phyloP scores from a whole-genome alignment of 2,888 invertebrate species.

The Xestia c-nigrum region DNA sequence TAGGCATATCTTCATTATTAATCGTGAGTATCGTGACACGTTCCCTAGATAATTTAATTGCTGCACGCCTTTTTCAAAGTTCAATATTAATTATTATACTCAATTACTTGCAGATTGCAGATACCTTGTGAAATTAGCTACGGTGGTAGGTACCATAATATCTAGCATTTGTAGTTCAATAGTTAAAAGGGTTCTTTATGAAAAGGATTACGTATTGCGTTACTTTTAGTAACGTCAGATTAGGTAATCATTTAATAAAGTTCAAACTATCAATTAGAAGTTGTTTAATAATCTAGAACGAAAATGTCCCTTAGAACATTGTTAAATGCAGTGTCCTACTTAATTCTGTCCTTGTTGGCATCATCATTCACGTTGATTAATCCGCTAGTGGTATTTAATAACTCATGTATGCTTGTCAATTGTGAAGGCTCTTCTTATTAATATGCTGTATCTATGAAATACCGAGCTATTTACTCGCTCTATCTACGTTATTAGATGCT shows the following conservation, averaged over 20 bases:
- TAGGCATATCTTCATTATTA: not conserved
- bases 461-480: not conserved
- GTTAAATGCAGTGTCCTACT: slow-evolving; percentile 37
- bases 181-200: not conserved
- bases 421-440: slow-evolving; percentile 2
- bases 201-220: too few relatives aligned
- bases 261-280: not conserved
- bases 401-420: slow-evolving; percentile 36
- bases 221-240: not conserved
- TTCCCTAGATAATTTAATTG: slow-evolving; percentile 17
- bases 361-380: slow-evolving; percentile 48
- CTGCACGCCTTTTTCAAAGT: slow-evolving; percentile 23
- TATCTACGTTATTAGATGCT: not conserved
- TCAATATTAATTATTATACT: slow-evolving; percentile 24
- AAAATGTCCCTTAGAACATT: slow-evolving; percentile 1
- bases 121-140: not conserved
- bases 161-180: not conserved
- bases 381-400: slow-evolving; percentile 47
- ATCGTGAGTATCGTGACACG: not conserved
- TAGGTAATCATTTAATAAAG: not conserved
- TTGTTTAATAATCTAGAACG: not conserved
- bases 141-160: slow-evolving; percentile 14
- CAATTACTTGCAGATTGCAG: slow-evolving; percentile 7
- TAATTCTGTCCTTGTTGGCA: slow-evolving; percentile 40
- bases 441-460: not conserved